Percentiles rank a stretch among this genome's conserved stretches.
phyloP scores from a whole-genome alignment of 2,797 vertebrate genomes.

The Sebastiscus tertius region DNA sequence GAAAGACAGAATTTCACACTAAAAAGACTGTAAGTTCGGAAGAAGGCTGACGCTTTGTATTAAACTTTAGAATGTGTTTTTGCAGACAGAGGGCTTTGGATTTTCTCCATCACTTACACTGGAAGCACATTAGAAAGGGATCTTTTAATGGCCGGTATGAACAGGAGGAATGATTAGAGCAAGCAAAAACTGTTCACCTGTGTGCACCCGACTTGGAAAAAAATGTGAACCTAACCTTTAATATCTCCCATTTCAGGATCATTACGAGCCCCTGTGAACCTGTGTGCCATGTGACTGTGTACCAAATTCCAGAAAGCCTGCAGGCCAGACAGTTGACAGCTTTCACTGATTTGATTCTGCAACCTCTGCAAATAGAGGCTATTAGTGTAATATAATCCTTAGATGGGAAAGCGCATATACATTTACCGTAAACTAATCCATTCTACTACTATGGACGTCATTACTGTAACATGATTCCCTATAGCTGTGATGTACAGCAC shows the following conservation, averaged over 20 bases:
- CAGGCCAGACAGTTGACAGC: conserved; percentile 45
- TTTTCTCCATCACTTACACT: background rate
- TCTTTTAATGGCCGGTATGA: background rate
- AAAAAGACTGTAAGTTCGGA: background rate
- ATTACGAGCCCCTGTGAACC: conserved; percentile 58
- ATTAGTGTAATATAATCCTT: conserved; percentile 59
- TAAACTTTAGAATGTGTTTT: background rate
- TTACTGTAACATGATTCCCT: conserved; percentile 52
- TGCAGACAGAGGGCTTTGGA: background rate
- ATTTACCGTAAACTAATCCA: conserved; percentile 45
- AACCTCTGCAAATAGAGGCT: conserved; percentile 54
- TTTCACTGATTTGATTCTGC: conserved; percentile 37
- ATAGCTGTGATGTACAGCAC: conserved; percentile 20
- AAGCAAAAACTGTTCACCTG: background rate
- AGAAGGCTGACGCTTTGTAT: background rate
- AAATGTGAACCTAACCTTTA: background rate
- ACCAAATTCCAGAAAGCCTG: conserved; percentile 73
- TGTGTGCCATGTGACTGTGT: conserved; percentile 37
- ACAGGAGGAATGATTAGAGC: background rate
- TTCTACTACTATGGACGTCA: conserved; percentile 39
- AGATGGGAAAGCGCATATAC: conserved; percentile 41
- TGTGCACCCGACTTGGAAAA: background rate
- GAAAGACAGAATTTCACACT: background rate
- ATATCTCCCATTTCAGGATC: background rate
- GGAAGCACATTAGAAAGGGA: background rate